Evolutionary conservation across 2,113 vertebrate species (phyloP).

Genomic region (Oncorhynchus keta): DNA sequence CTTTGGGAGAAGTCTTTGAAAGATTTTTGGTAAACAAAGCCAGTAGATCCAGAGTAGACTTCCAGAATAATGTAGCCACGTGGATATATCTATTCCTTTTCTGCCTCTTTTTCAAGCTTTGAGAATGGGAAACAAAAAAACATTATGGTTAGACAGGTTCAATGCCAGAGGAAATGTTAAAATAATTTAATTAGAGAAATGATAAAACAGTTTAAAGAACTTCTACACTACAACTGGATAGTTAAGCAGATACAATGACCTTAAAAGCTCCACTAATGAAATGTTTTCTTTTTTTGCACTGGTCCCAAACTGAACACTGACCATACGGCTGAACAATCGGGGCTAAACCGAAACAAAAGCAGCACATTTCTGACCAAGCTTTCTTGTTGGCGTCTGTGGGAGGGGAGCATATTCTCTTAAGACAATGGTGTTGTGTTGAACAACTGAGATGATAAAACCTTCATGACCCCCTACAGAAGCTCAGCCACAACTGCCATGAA

Average conservation of each 20-base stretch:
- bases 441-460: neutral
- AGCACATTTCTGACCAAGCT: neutral
- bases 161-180: slow-evolving; percentile 25
- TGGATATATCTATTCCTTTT: slow-evolving; percentile 18
- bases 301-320: slow-evolving; percentile 1
- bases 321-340: neutral
- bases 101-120: slow-evolving; percentile 12
- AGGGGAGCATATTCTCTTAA: neutral
- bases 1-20: slow-evolving; percentile 55
- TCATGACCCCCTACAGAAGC: neutral
- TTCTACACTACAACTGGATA: slow-evolving; percentile 15
- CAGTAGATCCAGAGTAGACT: slow-evolving; percentile 58
- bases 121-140: slow-evolving; percentile 33
- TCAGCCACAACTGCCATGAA: neutral
- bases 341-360: neutral
- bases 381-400: neutral
- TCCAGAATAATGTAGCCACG: slow-evolving; percentile 58
- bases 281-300: slow-evolving; percentile 8
- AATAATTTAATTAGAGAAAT: slow-evolving; percentile 6
- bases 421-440: neutral
- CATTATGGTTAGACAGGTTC: slow-evolving; percentile 36
- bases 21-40: slow-evolving; percentile 63
- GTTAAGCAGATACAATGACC: slow-evolving; percentile 8
- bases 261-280: neutral
- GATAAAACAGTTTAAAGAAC: neutral